Base-by-base conservation (phyloP, 2,888 invertebrate genomes). In the Tetragnatha montana region DNA sequence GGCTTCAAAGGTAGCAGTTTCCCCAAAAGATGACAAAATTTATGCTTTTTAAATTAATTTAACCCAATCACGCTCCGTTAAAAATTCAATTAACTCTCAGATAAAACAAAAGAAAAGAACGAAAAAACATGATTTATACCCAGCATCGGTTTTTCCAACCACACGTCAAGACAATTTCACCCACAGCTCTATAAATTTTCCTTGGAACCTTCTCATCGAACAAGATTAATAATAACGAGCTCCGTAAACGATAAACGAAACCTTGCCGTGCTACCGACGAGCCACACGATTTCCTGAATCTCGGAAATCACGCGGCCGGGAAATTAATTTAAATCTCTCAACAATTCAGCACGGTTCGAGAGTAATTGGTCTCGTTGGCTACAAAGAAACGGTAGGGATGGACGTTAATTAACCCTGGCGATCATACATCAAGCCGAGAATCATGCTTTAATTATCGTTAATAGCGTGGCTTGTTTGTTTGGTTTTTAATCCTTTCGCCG, bases 361-460 rank as follows among this genome's bases (percentile, higher is more conserved):
- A 75, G 49, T 81, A 82, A 81, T 85, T 80, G 68, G 69, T 75
- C 22, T 76, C 76, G 79, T 89, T 89, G 75, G 89, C 79, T 60
- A 84, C 81, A 89, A 89, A 89, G 89, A 85, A 89, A 89, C 85
- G 89, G 78, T 68, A 60, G 85, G 85, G 89, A 70, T 50, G 81
- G 71, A 85, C 89, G 89, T 85, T 89, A 89, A 89, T 89, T 89
- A 85, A 89, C 85, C 89, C 81, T 85, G 85, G 81, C 51, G 68
- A 78, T 84, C 81, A 89, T 89, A 85, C 76, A 89, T 89, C 88
- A 88, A 83, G 88, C 78, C 19, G 8, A 60, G 68, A 88, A 88
- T 88, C 89, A 89, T 89, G 89, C 81, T 85, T 60, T 89, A 89
- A 89, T 89, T 89, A 89, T 84, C 89, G 78, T 85, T 89, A 89